phyloP scores from a whole-genome alignment of 2,797 vertebrate species.

The Falco rusticolus region DNA sequence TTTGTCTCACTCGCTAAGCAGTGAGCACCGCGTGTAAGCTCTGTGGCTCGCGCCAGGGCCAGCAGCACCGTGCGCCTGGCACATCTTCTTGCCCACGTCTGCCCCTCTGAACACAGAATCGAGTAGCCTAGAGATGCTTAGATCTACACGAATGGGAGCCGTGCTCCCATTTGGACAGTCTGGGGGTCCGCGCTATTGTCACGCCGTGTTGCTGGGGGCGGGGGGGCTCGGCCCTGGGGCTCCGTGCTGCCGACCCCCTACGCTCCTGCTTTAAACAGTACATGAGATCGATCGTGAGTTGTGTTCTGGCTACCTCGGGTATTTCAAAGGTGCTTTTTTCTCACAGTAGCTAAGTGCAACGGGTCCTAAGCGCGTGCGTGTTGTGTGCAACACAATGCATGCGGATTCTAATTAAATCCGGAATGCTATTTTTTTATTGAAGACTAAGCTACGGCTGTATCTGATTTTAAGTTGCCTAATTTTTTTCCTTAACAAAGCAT shows the following conservation, averaged over 20 bases:
- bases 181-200: neutral
- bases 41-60: neutral
- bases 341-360: neutral
- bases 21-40: fast-evolving
- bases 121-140: neutral
- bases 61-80: fast-evolving
- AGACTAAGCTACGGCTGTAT: neutral
- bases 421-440: neutral
- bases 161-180: neutral
- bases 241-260: neutral
- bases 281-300: neutral
- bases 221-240: fast-evolving
- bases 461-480: neutral
- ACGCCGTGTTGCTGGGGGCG: fast-evolving
- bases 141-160: fast-evolving
- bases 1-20: neutral
- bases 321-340: neutral
- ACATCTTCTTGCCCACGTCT: fast-evolving
- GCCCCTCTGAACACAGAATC: neutral
- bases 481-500: neutral
- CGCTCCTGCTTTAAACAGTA: fast-evolving
- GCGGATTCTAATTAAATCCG: neutral
- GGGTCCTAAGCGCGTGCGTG: fast-evolving
- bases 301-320: neutral
- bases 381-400: neutral